Evolutionary conservation across 2,797 vertebrate species (phyloP).

Genomic region (Gadopsis bispinosus): DNA sequence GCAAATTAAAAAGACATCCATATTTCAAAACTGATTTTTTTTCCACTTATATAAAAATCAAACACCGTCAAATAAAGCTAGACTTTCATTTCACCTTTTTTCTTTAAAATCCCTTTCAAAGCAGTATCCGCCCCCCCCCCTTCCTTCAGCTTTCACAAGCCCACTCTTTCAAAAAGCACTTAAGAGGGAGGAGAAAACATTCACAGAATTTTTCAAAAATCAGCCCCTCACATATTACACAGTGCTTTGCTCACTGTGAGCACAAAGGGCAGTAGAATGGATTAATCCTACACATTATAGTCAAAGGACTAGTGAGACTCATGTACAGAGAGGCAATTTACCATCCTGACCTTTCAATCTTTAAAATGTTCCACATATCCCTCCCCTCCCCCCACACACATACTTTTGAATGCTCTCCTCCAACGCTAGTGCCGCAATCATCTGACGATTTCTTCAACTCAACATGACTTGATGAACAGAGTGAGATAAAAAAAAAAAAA

Average conservation of each 20-base stretch:
- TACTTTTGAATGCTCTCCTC: slow-evolving; percentile 69
- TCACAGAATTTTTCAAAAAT: slow-evolving; percentile 64
- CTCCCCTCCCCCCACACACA: slow-evolving; percentile 35
- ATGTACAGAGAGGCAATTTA: slow-evolving; percentile 82
- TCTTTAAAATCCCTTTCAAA: slow-evolving; percentile 54
- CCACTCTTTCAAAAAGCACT: slow-evolving; percentile 66
- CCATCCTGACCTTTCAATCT: slow-evolving; percentile 84
- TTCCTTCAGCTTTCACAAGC: slow-evolving; percentile 64
- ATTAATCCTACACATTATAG: slow-evolving; percentile 83
- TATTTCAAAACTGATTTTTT: slow-evolving; percentile 32
- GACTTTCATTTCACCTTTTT: slow-evolving; percentile 41
- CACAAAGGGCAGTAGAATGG: slow-evolving; percentile 79
- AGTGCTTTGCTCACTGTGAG: slow-evolving; percentile 68
- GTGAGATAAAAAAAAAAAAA: slow-evolving; percentile 62
- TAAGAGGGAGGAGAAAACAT: slow-evolving; percentile 63
- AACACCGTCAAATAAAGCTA: slow-evolving; percentile 37
- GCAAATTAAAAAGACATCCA: slow-evolving; percentile 32
- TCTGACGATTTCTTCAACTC: slow-evolving; percentile 70
- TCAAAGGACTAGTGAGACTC: slow-evolving; percentile 80
- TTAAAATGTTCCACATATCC: slow-evolving; percentile 71
- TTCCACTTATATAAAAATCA: slow-evolving; percentile 37
- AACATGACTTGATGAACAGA: slow-evolving; percentile 65
- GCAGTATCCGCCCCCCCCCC: slow-evolving; percentile 45
- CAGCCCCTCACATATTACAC: slow-evolving; percentile 69
- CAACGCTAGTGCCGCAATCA: slow-evolving; percentile 61